Evolutionary conservation across 2,113 vertebrate species (phyloP), one percentile per base, ranked within the genome.

Genomic region (Meriones unguiculatus): DNA sequence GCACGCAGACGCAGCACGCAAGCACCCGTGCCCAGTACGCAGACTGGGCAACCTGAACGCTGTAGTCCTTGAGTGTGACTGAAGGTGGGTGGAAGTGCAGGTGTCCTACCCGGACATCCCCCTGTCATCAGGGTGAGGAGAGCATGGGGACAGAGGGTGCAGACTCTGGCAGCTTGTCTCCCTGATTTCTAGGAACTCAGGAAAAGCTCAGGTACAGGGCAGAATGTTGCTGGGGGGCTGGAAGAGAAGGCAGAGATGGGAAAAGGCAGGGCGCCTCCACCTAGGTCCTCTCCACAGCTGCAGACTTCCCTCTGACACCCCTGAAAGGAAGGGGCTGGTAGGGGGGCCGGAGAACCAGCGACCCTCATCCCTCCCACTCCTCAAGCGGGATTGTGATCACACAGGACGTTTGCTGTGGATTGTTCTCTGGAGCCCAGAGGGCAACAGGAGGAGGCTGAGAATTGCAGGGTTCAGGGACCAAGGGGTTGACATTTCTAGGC

Each of bases 121-220:
- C 20, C 25, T 62, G 90, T 98, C 93, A 77, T 18, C 1, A 24
- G 50, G n/a, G 84, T 70, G 72, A 86, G 73, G 65, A 50, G 88
- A 50, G 8, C 4, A 0, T 54, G 52, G 87, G 80, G 86, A 93
- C 72, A 59, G 1, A 25, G 62, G 78, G 90, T 30, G 24, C 38
- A 17, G 86, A 73, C 59, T 93, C 84, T 88, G 95, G 92, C 96
- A 87, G 90, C 91, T 93, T 89, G 92, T 96, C 96, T 90, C 77
- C 91, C 86, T 32, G 64, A 75, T 96, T 95, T 91, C 86, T 76
- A 64, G 92, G 62, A 75, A 77, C 52, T 35, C 8, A 46, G 92
- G 80, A 92, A 64, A 80, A 84, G 64, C 92, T 97, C 77, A 46
- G 92, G 93, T 93, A 73, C 76, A 64, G 82, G 77, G 62, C 0